A percentile compares a stretch with the other conserved stretches of the same genome.
Evolutionary conservation across 2,113 vertebrate species (phyloP).

Genomic region (Charina bottae): DNA sequence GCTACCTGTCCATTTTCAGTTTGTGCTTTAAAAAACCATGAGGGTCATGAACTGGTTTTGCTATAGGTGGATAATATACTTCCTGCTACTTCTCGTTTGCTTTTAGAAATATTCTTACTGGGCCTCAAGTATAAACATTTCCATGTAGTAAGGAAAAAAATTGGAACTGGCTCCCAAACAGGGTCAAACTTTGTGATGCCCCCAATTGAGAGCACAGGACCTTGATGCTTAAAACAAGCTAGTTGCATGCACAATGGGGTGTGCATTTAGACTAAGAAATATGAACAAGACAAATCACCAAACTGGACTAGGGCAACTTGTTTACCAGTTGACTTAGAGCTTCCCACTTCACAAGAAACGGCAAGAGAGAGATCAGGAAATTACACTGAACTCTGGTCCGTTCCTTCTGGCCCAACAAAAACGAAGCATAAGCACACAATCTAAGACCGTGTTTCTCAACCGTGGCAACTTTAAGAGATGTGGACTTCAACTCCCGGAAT

Average conservation of each 20-base stretch:
- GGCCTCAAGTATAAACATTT: not conserved
- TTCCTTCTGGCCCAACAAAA: not conserved
- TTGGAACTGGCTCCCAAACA: not conserved
- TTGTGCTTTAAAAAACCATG: not conserved
- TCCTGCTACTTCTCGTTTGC: not conserved
- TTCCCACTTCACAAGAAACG: not conserved
- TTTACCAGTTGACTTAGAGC: not conserved
- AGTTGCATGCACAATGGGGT: not conserved
- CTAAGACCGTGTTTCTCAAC: no score
- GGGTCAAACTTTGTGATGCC: not conserved
- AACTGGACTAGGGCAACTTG: not conserved
- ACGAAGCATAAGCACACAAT: not conserved
- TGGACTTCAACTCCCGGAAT: no score
- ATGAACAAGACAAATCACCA: not conserved
- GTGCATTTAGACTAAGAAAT: not conserved
- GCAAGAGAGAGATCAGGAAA: not conserved
- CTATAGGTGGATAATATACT: not conserved
- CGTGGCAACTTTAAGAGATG: no score
- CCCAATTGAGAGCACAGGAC: not conserved
- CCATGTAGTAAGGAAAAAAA: no score
- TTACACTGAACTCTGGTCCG: not conserved
- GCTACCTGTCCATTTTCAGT: not conserved
- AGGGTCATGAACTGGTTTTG: not conserved
- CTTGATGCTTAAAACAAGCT: not conserved
- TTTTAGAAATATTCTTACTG: not conserved